phyloP scores from a whole-genome alignment of 1,140 invertebrate genomes.

The Metaphire vulgaris region DNA sequence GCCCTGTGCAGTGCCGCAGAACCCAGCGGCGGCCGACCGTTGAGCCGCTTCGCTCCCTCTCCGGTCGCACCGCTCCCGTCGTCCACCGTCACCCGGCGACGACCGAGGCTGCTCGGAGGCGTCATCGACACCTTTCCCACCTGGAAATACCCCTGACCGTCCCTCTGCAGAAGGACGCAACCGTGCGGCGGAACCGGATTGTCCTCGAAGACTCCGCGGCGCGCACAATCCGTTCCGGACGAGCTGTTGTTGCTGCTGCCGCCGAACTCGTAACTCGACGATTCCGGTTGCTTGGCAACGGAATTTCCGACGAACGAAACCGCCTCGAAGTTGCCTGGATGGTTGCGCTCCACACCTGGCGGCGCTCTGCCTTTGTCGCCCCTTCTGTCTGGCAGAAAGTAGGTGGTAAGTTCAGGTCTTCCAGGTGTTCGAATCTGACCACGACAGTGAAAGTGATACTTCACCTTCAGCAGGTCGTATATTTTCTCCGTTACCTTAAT shows the following conservation, averaged over 20 bases:
- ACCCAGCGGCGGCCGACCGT: constrained; percentile 35
- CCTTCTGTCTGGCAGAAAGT: not conserved
- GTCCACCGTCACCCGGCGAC: constrained; percentile 36
- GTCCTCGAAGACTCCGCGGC: too few species aligned
- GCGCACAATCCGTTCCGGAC: too few species aligned
- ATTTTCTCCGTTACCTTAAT: not conserved
- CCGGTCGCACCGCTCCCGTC: too few species aligned
- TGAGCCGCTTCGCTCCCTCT: constrained; percentile 39
- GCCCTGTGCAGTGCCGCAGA: constrained; percentile 34
- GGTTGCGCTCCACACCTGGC: not conserved
- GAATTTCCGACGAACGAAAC: not conserved
- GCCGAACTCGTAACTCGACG: not conserved
- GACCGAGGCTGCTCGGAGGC: constrained; percentile 42
- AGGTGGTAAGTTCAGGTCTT: not conserved
- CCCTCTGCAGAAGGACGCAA: too few species aligned
- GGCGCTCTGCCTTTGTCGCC: not conserved
- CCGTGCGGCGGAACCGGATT: too few species aligned
- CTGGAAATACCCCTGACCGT: too few species aligned
- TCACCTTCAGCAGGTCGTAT: not conserved
- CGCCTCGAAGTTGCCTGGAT: not conserved
- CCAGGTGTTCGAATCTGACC: not conserved
- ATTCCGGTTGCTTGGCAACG: not conserved
- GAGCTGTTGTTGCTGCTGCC: not conserved
- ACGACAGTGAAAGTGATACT: not conserved
- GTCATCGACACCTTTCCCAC: constrained; percentile 27